phyloP scores from a whole-genome alignment of 1,140 invertebrate genomes.

The Leguminivora glycinivorella region DNA sequence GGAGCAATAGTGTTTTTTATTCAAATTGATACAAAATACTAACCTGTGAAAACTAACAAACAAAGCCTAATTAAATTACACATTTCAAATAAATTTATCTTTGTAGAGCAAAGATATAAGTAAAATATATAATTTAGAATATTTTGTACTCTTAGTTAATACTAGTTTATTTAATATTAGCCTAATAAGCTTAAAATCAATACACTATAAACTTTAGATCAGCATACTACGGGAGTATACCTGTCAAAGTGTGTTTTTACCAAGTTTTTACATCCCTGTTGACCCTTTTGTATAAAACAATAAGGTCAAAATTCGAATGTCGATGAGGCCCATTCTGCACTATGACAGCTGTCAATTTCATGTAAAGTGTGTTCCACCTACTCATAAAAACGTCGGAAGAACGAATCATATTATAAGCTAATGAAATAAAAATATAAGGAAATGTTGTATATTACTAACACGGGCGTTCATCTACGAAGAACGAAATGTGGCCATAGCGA shows the following conservation, averaged over 20 bases:
- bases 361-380: background rate
- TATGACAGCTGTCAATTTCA: background rate
- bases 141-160: slow-evolving; percentile 26
- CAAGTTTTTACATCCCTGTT: background rate
- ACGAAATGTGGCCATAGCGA: no score
- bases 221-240: background rate
- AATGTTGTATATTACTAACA: no score
- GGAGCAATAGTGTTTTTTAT: background rate
- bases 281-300: no score
- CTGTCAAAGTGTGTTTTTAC: background rate
- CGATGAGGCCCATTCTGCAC: background rate
- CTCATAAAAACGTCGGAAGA: background rate
- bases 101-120: background rate
- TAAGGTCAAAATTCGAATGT: background rate
- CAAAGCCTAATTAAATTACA: slow-evolving; percentile 14
- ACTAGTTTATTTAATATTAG: slow-evolving; percentile 13
- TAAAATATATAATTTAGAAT: slow-evolving; percentile 3
- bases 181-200: slow-evolving; percentile 27
- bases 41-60: slow-evolving; percentile 16
- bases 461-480: no score
- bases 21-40: slow-evolving; percentile 1
- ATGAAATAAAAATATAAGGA: no score
- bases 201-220: slow-evolving; percentile 21
- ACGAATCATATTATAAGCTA: no score
- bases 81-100: slow-evolving; percentile 1